A percentile compares a stretch with the other conserved stretches of the same genome.
These are phyloP conservation scores for Notamacropus eugenii DNA, from an alignment of 2,797 vertebrate genomes.

Conservation along the genomic window DNA sequence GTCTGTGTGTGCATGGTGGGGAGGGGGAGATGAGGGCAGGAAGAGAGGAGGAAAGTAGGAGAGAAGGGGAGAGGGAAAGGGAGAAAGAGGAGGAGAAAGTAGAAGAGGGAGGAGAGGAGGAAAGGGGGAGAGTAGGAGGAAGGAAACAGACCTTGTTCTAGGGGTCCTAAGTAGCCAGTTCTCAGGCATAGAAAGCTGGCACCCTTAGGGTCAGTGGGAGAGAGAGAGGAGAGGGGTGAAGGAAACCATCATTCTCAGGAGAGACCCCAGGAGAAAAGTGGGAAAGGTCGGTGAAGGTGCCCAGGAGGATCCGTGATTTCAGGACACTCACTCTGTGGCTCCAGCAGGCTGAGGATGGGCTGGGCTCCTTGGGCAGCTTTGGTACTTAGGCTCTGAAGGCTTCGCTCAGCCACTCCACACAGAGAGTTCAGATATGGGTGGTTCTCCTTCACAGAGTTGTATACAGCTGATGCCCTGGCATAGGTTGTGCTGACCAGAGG, in stretches of 20 bases:
- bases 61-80: accelerated
- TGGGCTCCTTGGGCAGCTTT: slow-evolving; percentile 83
- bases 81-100: not conserved
- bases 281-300: not conserved
- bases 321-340: slow-evolving; percentile 82
- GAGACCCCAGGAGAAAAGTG: too few species aligned
- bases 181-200: not conserved
- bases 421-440: slow-evolving; percentile 91
- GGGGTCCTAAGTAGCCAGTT: not conserved
- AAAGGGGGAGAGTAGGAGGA: not conserved
- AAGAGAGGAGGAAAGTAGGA: not conserved
- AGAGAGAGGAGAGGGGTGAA: not conserved
- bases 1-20: not conserved
- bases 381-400: slow-evolving; percentile 88
- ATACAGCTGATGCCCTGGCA: slow-evolving; percentile 85
- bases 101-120: not conserved
- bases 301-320: accelerated
- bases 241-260: not conserved
- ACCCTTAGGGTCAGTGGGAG: not conserved
- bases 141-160: not conserved
- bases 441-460: slow-evolving; percentile 89
- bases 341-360: slow-evolving; percentile 78
- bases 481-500: slow-evolving; percentile 90
- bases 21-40: not conserved
- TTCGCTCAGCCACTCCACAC: slow-evolving; percentile 90